Base-by-base conservation (phyloP, 2,888 invertebrate species). In the Ectemnius cavifrons region DNA sequence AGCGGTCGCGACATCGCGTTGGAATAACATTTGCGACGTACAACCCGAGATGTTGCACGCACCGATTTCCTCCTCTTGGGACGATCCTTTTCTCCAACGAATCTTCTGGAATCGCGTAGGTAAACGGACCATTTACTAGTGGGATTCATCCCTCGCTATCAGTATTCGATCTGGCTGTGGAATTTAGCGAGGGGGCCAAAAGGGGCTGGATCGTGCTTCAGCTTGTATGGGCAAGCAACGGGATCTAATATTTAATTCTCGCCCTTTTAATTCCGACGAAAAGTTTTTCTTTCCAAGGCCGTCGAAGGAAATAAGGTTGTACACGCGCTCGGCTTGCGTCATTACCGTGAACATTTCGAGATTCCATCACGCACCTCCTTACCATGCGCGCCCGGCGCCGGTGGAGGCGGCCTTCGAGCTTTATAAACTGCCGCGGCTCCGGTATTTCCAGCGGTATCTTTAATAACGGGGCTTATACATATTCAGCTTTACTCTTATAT, bases 381-480 rank as follows among this genome's bases (percentile, higher is more conserved):
- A 37, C 37, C 37, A 11, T 11, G 37, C 6, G 37, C 37, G 37
- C 37, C 23, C 23, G 3, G 37, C 37, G 27, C 16, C n/a, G 23
- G 16, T 4, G 5, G 5, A 6, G 20, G 11, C 45, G 2, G 23
- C 49, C 57, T 64, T 47, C 56, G 56, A 58, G 37, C 37, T 37
- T 67, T 67, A 76, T 77, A 71, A 77, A 71, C 64, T 52, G 47
- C n/a, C 18, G 11, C n/a, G 45, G 11, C 47, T n/a, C 16, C 4
- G 67, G 67, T 45, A 62, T 67, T 71, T 61, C 37, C 71, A 1
- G 23, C 59, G 76, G 71, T 76, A 77, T 77, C 76, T 71, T 77
- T 77, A 77, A 77, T 77, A 77, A 75, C 71, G 67, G 20, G 58
- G 4, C 20, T 20, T 23, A 57, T 28, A 8, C 28, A 63, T 23